These are phyloP conservation scores for Sakesphorus luctuosus DNA, from an alignment of 2,113 vertebrate species.

Conservation along the genomic window DNA sequence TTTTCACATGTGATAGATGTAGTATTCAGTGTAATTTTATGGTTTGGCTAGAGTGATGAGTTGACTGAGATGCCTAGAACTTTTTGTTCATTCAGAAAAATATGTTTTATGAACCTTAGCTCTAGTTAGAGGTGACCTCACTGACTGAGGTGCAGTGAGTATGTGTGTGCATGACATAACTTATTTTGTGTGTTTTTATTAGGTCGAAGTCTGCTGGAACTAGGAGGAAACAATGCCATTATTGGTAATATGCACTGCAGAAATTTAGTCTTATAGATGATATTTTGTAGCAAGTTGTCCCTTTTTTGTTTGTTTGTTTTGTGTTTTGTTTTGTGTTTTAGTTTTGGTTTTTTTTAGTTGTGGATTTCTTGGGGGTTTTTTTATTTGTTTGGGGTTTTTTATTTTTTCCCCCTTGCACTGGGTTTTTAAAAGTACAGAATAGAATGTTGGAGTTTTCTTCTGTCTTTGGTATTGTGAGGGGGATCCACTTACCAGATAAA, in stretches of 20 bases:
- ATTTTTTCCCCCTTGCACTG: rapidly evolving
- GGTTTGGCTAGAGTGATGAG: neutral
- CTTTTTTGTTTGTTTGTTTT: neutral
- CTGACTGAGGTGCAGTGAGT: neutral
- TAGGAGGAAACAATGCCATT: conserved; percentile 98
- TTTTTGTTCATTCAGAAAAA: neutral
- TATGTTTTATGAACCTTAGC: neutral
- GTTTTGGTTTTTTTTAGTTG: neutral
- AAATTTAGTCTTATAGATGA: neutral
- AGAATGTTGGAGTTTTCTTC: neutral
- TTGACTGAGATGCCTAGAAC: neutral
- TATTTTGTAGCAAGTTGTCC: neutral
- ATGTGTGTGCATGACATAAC: rapidly evolving
- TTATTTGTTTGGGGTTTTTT: neutral
- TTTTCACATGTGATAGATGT: neutral
- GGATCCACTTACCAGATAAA: neutral
- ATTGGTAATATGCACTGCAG: conserved; percentile 78
- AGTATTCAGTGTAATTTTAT: neutral
- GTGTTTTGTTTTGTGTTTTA: neutral
- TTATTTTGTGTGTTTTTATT: conserved; percentile 34
- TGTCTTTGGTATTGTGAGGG: neutral
- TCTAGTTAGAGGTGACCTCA: neutral
- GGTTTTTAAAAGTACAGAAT: neutral
- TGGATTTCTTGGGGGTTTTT: neutral
- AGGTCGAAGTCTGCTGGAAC: conserved; percentile 90